These are phyloP conservation scores for Dinomys branickii DNA, from an alignment of 2,113 vertebrate genomes.

Conservation along the genomic window DNA sequence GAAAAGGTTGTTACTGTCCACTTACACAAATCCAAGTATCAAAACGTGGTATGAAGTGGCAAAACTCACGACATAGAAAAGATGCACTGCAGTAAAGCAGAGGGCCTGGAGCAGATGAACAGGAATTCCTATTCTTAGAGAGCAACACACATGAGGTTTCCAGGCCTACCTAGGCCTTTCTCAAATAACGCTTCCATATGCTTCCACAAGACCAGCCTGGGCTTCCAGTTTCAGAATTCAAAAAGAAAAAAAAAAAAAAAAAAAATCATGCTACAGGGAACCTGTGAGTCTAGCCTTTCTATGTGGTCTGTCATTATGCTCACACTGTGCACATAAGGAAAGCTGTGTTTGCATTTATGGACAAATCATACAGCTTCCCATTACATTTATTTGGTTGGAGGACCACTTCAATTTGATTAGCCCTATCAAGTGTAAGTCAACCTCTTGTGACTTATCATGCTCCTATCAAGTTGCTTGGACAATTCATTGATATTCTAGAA, in stretches of 20 bases:
- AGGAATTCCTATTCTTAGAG: not conserved
- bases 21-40: constrained; percentile 47
- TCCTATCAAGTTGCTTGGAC: constrained; percentile 44
- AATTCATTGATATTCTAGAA: constrained; percentile 62
- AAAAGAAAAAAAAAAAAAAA: not conserved
- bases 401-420: constrained; percentile 35
- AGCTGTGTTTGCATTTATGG: constrained; percentile 43
- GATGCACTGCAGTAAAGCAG: not conserved
- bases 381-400: not conserved
- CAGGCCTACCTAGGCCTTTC: not conserved
- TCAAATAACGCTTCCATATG: not conserved
- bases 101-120: not conserved
- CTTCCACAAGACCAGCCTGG: not conserved
- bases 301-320: not conserved
- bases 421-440: constrained; percentile 42
- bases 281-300: not conserved
- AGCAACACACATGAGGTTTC: not conserved
- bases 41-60: constrained; percentile 25
- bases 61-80: constrained; percentile 37
- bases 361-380: constrained; percentile 46
- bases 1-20: not conserved
- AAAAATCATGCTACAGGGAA: not conserved
- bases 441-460: constrained; percentile 17
- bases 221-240: constrained; percentile 42
- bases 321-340: constrained; percentile 35